Evolutionary conservation across 2,888 invertebrate species (phyloP).

Genomic region (Hedychridium roseum): DNA sequence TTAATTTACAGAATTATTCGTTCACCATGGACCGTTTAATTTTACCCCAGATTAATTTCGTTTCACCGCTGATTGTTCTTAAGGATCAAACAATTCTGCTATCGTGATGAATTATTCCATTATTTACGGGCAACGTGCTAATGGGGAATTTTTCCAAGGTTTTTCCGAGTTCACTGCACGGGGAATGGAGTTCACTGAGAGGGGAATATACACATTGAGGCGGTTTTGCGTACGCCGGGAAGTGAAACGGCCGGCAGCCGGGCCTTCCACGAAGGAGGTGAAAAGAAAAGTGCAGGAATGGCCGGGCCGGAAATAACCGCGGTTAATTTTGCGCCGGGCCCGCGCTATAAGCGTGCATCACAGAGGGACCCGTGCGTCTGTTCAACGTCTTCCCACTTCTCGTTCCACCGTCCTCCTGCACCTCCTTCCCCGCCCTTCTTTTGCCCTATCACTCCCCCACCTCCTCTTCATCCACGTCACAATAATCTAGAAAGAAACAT

Average conservation of each 20-base stretch:
- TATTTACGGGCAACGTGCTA: too few relatives aligned
- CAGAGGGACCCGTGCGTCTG: constrained; percentile 47
- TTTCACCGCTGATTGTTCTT: too few relatives aligned
- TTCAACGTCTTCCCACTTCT: constrained; percentile 43
- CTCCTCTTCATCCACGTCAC: background rate
- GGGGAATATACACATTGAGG: constrained; percentile 6
- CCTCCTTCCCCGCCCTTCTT: constrained; percentile 9
- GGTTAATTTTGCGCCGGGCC: constrained; percentile 48
- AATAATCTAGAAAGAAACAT: too few relatives aligned
- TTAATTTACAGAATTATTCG: too few relatives aligned
- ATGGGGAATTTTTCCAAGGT: too few relatives aligned
- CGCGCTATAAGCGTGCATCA: constrained; percentile 48
- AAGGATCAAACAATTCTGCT: too few relatives aligned
- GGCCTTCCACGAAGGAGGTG: constrained; percentile 37
- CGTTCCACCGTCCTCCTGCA: constrained; percentile 1
- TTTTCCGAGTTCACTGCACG: too few relatives aligned
- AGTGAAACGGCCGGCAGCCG: constrained; percentile 19
- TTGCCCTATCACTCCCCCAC: constrained; percentile 1
- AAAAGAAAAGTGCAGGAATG: constrained; percentile 39
- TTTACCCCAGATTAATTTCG: too few relatives aligned
- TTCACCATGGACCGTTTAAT: too few relatives aligned
- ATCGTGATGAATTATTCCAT: too few relatives aligned
- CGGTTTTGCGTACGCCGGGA: constrained; percentile 15
- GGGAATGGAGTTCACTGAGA: too few relatives aligned
- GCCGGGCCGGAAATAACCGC: constrained; percentile 41